phyloP scores from a whole-genome alignment of 2,113 vertebrate species.

The Corydoras sp. region DNA sequence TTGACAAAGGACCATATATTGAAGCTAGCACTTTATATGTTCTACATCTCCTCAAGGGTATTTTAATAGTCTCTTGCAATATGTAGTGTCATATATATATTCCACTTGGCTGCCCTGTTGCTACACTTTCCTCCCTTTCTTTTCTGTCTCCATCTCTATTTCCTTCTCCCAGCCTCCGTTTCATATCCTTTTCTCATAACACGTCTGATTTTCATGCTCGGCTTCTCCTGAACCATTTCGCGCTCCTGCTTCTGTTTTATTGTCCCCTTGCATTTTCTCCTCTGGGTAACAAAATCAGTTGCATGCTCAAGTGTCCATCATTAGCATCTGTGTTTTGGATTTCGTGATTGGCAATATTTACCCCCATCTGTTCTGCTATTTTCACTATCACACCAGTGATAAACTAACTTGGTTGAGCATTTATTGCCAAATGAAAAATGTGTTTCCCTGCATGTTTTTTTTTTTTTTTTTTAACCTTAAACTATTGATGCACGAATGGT shows the following conservation, averaged over 20 bases:
- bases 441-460: no score
- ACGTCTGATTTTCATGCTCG: conserved; percentile 58
- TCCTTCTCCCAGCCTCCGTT: conserved; percentile 29
- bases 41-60: conserved; percentile 36
- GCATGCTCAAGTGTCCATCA: conserved; percentile 9
- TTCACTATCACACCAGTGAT: neutral
- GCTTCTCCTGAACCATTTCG: conserved; percentile 27
- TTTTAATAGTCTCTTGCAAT: conserved; percentile 30
- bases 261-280: conserved; percentile 18
- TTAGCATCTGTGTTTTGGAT: neutral
- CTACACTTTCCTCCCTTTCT: conserved; percentile 27
- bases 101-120: conserved; percentile 32
- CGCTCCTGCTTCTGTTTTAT: conserved; percentile 13
- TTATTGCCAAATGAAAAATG: no score
- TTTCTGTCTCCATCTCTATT: conserved; percentile 22
- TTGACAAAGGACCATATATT: conserved; percentile 12
- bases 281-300: conserved; percentile 15
- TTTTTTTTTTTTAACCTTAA: no score
- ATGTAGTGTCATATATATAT: conserved; percentile 32
- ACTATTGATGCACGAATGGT: no score
- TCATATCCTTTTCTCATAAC: conserved; percentile 57
- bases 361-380: neutral
- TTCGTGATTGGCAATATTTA: neutral
- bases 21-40: conserved; percentile 22
- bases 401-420: neutral